Evolutionary conservation across 2,113 vertebrate genomes (phyloP).

Genomic region (Australoheros scitulus): DNA sequence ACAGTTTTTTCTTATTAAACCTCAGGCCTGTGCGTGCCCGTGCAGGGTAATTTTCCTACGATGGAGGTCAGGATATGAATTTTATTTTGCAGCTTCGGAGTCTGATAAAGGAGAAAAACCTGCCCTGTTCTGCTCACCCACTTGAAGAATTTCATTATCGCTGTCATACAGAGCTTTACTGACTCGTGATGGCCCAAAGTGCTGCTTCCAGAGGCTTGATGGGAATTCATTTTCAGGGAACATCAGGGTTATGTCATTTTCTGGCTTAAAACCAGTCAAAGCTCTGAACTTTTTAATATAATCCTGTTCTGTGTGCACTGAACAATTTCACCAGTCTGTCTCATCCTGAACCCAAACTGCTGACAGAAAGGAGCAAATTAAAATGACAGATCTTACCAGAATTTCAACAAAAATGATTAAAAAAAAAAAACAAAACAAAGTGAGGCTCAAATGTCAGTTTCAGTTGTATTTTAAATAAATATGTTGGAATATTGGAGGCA

Average conservation of each 20-base stretch:
- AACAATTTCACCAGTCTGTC: background rate
- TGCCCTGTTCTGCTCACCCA: background rate
- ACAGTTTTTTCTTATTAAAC: background rate
- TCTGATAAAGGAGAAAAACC: background rate
- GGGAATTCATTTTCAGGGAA: background rate
- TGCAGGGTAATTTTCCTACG: background rate
- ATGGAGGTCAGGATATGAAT: background rate
- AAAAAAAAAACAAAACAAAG: too few relatives aligned
- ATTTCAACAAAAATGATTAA: too few relatives aligned
- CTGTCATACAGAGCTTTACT: background rate
- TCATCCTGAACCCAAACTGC: conserved; percentile 1
- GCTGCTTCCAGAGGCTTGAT: background rate
- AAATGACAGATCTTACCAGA: background rate
- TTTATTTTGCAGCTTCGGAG: background rate
- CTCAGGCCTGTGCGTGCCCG: background rate
- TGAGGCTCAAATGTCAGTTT: background rate
- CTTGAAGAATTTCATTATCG: conserved; percentile 13
- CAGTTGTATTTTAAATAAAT: too few relatives aligned
- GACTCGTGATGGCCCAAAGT: background rate
- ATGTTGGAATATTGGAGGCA: background rate
- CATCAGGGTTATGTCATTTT: conserved; percentile 1
- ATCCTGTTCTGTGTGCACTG: background rate
- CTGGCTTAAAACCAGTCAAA: background rate
- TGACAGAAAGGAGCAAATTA: background rate
- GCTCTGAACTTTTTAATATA: background rate